Evolutionary conservation across 2,888 invertebrate species (phyloP), one percentile per base, ranked within the genome.

Genomic region (Eilema griseolum): DNA sequence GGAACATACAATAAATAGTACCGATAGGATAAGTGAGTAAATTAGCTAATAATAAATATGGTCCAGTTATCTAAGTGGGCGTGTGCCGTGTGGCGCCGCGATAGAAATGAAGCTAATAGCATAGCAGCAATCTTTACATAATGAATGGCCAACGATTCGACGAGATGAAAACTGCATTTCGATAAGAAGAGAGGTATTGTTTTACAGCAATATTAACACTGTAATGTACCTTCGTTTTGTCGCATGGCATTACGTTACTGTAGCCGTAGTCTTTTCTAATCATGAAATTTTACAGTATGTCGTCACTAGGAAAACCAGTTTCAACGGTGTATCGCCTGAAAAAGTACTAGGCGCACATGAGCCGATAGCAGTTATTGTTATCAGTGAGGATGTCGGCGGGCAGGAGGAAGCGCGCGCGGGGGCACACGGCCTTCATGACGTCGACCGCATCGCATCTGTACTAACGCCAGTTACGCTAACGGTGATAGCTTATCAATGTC

Each of bases 291-390:
- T 73, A 69, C 78, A 65, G 71, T 63, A 67, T 82, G 82, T 89
- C 86, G 88, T 88, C 82, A 79, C 73, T 61, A 84, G 89, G 91
- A 91, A 93, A 93, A 90, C 76, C 81, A 83, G 84, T 92, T 91
- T 91, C 88, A 89, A 89, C 88, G 71, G 79, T 81, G 85, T 82
- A 74, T 74, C 84, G 86, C 86, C 93, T 94, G 94, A 94, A 94
- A 93, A 89, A 88, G 90, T 94, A 94, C 94, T 89, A 94, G 94
- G 94, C 93, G 84, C 90, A 78, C 93, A 94, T 92, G 83, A 91
- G 77, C 83, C 81, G 84, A 84, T 84, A 88, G 90, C 82, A 88
- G 92, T 90, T 83, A 90, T 90, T 90, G 92, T 92, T 93, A 92
- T 92, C 93, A 92, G 84, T 85, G 83, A 82, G 81, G 87, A 79